Evolutionary conservation across 2,113 vertebrate species (phyloP).

Genomic region (Athene noctua): DNA sequence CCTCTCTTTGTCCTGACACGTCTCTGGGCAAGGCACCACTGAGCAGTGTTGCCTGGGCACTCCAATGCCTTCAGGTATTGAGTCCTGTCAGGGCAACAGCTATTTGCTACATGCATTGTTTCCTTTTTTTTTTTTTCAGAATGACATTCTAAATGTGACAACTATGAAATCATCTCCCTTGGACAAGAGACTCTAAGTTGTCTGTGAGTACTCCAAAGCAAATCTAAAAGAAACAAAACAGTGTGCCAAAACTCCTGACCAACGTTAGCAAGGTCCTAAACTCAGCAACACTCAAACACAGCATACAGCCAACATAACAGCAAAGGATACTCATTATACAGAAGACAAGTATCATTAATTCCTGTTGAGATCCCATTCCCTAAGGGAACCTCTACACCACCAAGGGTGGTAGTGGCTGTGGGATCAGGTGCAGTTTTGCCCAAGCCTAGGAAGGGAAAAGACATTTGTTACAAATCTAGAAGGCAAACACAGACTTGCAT

Average conservation of each 20-base stretch:
- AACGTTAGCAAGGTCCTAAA: background rate
- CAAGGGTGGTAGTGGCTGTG: constrained; percentile 77
- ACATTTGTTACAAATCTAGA: background rate
- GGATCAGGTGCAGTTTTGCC: constrained; percentile 94
- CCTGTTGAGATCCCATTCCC: constrained; percentile 87
- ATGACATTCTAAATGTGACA: background rate
- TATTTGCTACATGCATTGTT: accelerated
- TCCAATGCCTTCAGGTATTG: background rate
- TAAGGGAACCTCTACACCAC: constrained; percentile 90
- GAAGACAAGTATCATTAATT: constrained; percentile 90
- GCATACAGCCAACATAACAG: accelerated
- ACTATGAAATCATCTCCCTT: background rate
- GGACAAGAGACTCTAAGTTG: background rate
- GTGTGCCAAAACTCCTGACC: background rate
- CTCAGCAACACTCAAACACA: background rate
- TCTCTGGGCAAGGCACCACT: background rate
- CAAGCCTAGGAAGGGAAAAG: constrained; percentile 78
- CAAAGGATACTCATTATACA: constrained; percentile 99
- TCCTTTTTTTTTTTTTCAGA: background rate
- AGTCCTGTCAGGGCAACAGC: background rate
- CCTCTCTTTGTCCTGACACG: background rate
- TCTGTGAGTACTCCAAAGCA: background rate
- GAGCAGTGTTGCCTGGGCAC: background rate
- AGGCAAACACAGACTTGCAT: background rate
- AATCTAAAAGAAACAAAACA: background rate